Evolutionary conservation across 2,888 invertebrate species (phyloP), one percentile per base, ranked within the genome.

Genomic region (Creontiades dilutus): DNA sequence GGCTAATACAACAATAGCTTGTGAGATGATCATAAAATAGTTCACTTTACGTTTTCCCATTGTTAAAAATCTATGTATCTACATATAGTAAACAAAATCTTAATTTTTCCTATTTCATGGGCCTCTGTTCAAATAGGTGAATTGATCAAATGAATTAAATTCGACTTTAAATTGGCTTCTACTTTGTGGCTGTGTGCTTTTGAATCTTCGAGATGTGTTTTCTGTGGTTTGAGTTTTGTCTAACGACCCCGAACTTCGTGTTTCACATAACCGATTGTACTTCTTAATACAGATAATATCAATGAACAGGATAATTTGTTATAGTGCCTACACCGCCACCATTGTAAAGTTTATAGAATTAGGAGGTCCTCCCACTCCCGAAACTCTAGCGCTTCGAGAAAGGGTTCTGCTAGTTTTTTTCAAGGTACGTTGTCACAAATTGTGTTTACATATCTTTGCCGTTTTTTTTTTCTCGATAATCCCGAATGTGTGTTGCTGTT

Each of bases 371-470:
- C 78, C 16, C 76, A 88, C 55, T 88, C 88, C 2, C 57, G 88
- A 52, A 88, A 88, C 55, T 37, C 55, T 88, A 78, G 88, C 52
- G 48, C 80, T 52, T 80, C 55, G 1, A 78, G 88, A 68, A 88
- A 88, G 55, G 19, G 88, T 46, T 80, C 76, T 55, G 28, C 88
- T 55, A 78, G 57, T 88, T 78, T 28, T 27, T 28, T 55, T 27
- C 52, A 88, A 88, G 88, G 88, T 88, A 88, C 78, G 88, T 88
- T 88, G 28, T 27, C n/a, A 57, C 61, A 19, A 23, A 23, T 37
- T 16, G 52, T 27, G 52, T 47, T 52, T 48, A 23, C 11, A 0
- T 37, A 13, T 37, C 28, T 81, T n/a, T 12, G 5, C 27, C 0
- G 37, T 82, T 82, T 47, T 28, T 9, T 16, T 14, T 28, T 37